Conservation (phyloP, 1,140 invertebrate genomes). For the Cotesia chilonis region DNA sequence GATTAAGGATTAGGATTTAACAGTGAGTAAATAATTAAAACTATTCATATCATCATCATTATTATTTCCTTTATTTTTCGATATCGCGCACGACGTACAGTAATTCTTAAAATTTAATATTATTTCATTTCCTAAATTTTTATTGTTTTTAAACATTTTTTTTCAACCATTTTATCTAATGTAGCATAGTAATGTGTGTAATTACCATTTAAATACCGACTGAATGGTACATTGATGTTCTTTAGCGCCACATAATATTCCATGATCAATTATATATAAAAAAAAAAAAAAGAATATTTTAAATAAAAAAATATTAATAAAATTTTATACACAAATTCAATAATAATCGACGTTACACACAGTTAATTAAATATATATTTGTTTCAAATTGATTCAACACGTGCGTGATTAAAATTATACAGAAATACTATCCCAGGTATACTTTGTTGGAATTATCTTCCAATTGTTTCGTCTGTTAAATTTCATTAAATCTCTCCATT, state of each 20-base stretch:
- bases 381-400: constrained; percentile 38
- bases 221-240: constrained; percentile 59
- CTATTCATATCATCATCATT: constrained; percentile 25
- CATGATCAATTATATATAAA: constrained; percentile 17
- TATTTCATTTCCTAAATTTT: constrained; percentile 30
- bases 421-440: not conserved
- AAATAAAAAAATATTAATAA: constrained; percentile 15
- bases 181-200: constrained; percentile 60
- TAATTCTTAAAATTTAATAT: constrained; percentile 34
- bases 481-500: not conserved
- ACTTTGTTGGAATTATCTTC: not conserved
- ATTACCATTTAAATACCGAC: constrained; percentile 61
- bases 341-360: constrained; percentile 47
- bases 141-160: constrained; percentile 40
- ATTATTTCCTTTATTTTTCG: constrained; percentile 46
- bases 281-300: not conserved
- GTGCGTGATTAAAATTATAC: constrained; percentile 21
- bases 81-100: constrained; percentile 56
- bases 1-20: too few species aligned
- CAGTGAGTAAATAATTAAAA: not conserved
- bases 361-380: constrained; percentile 41
- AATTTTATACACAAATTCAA: constrained; percentile 42
- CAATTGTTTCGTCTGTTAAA: not conserved
- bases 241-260: constrained; percentile 34
- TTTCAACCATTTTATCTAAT: constrained; percentile 52